phyloP scores from a whole-genome alignment of 2,113 vertebrate genomes.

The Mastomys coucha region DNA sequence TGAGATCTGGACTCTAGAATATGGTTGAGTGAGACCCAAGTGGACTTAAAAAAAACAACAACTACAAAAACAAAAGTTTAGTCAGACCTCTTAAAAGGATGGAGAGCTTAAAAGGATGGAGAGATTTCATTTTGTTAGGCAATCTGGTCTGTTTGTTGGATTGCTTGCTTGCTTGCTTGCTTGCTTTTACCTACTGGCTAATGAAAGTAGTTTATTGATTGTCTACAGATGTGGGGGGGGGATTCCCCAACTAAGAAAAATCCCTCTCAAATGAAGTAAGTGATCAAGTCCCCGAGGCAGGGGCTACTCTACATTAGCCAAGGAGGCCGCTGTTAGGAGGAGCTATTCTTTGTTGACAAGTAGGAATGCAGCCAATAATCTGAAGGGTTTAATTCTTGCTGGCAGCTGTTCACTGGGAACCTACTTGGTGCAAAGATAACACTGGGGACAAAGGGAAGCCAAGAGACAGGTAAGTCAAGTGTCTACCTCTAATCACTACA shows the following conservation, averaged over 20 bases:
- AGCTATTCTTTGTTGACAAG: not conserved
- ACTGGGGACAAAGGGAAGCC: not conserved
- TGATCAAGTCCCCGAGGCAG: not conserved
- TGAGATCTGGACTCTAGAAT: slow-evolving; percentile 15
- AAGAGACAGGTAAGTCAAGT: not conserved
- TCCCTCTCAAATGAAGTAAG: not conserved
- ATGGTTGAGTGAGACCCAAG: not conserved
- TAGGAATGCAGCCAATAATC: not conserved
- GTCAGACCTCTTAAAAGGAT: slow-evolving; percentile 40
- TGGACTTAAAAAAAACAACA: not conserved
- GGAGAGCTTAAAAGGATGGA: too few relatives aligned
- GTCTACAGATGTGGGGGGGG: not conserved
- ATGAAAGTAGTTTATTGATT: slow-evolving; percentile 24
- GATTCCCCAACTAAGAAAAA: not conserved
- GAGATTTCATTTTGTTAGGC: slow-evolving; percentile 42
- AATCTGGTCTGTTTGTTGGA: not conserved
- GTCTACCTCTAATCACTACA: not conserved
- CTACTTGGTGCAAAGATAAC: not conserved
- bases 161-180: too few relatives aligned
- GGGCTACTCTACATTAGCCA: not conserved
- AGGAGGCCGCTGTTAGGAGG: not conserved
- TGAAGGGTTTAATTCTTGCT: not conserved
- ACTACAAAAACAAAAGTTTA: not conserved
- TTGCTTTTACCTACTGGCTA: not conserved
- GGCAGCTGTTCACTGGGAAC: not conserved